Base-by-base conservation (phyloP, 2,888 invertebrate species). In the Andrena chrysosceles region DNA sequence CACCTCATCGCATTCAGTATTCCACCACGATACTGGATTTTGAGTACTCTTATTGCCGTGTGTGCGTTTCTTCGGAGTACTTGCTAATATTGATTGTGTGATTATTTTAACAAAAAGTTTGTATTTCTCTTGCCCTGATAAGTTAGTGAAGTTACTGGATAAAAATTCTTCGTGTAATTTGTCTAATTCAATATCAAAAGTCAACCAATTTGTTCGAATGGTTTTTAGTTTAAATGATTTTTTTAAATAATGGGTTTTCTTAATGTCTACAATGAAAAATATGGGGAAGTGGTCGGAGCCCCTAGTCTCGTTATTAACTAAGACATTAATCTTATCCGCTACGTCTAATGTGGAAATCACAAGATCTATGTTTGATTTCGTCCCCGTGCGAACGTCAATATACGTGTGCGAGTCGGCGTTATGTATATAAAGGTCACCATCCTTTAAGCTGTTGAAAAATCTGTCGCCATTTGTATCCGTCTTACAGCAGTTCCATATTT, bases 1-100 rank as follows among this genome's bases (percentile, higher is more conserved):
- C 1, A 62, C 13, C n/a, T 13, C 16, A 26, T 68, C 13, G 8
- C 62, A 63, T 3, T 76, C 63, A 2, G 13, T 1, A 0, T 56
- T 62, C 69, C 68, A 68, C 52, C 68, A 76, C 0, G 42, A 6
- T 26, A 54, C 42, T 5, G 69, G 31, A 16, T 75, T 75, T 0
- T n/a, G 42, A 3, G 5, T 16, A 7, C 52, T 67, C 5, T 20
- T 13, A 29, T 7, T 35, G 2, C 35, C 8, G 0, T 33, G 31
- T 3, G 0, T 8, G 20, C 2, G 33, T 23, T 56, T 56, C 13
- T 20, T 33, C 0, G 66, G 66, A 1, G 20, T 68, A 13, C 2
- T 7, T 1, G 10, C 10, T 54, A 31, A 10, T 4, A 62, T 8
- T 10, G 74, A 0, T 0, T 60, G 6, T 2, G 0, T 33, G 2